A percentile compares a stretch with the other conserved stretches of the same genome.
phyloP scores from a whole-genome alignment of 2,797 vertebrate genomes.

The Zenarchopterus dispar region DNA sequence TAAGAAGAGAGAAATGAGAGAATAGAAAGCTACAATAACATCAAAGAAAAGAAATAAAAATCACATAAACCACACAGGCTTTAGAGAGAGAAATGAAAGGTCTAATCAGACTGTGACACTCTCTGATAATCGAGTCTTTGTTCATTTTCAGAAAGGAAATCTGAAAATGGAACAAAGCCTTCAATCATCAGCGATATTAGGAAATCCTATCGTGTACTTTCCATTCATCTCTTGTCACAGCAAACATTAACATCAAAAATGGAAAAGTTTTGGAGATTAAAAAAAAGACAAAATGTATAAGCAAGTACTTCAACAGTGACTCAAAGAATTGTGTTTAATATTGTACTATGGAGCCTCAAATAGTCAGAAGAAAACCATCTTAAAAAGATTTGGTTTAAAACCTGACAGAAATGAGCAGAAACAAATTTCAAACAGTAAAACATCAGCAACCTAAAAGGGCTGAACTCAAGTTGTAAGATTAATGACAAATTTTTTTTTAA shows the following conservation, averaged over 20 bases:
- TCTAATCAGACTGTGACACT: slow-evolving; percentile 19
- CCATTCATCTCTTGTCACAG: background rate
- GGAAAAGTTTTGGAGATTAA: too few species aligned
- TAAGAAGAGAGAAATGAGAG: too few species aligned
- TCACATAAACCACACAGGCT: too few species aligned
- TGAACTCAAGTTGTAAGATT: slow-evolving; percentile 13
- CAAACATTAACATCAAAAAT: background rate
- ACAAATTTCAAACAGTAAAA: background rate
- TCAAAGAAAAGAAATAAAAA: too few species aligned
- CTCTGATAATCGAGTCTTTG: slow-evolving; percentile 27
- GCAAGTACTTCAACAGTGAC: too few species aligned
- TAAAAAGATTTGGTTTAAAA: too few species aligned
- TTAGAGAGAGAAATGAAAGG: background rate
- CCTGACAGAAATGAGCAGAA: background rate
- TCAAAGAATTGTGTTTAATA: too few species aligned
- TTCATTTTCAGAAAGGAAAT: slow-evolving; percentile 30
- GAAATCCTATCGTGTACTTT: background rate
- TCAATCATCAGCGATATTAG: background rate
- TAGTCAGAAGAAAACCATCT: too few species aligned
- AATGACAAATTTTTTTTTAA: slow-evolving; percentile 23
- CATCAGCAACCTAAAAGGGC: background rate
- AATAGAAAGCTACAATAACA: too few species aligned
- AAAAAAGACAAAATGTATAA: too few species aligned
- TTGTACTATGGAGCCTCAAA: too few species aligned
- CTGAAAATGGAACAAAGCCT: slow-evolving; percentile 4